A percentile compares a stretch with the other conserved stretches of the same genome.
Evolutionary conservation across 2,888 invertebrate genomes (phyloP).

Genomic region (Gastrophysa polygoni): DNA sequence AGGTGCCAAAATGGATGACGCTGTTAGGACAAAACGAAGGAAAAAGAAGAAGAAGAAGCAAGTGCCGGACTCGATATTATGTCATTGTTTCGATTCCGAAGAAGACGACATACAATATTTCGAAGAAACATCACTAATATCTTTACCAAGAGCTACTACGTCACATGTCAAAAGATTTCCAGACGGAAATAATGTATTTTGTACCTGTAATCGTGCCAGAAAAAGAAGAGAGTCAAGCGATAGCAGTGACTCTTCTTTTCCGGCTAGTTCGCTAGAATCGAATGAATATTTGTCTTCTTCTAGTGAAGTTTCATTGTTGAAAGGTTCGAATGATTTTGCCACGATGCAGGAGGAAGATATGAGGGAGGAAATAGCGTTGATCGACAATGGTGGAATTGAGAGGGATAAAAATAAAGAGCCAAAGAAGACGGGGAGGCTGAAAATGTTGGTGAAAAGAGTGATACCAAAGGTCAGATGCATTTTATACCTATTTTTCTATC

Average conservation of each 20-base stretch:
- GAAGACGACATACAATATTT: slow-evolving; percentile 18
- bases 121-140: slow-evolving; percentile 16
- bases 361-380: slow-evolving; percentile 5
- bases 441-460: slow-evolving; percentile 24
- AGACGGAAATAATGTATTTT: not conserved
- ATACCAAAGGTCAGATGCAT: slow-evolving; percentile 27
- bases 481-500: not conserved
- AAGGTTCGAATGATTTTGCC: not conserved
- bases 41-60: slow-evolving; percentile 18
- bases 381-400: not conserved
- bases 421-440: slow-evolving; percentile 14
- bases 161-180: not conserved
- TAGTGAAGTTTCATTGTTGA: slow-evolving; percentile 1
- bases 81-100: slow-evolving; percentile 12
- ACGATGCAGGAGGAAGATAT: not conserved
- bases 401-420: not conserved
- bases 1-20: slow-evolving; percentile 13
- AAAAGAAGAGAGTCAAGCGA: not conserved
- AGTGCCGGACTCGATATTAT: slow-evolving; percentile 12
- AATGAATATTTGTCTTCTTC: slow-evolving; percentile 3
- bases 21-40: slow-evolving; percentile 6
- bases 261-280: not conserved
- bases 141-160: slow-evolving; percentile 1
- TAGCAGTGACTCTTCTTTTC: not conserved
- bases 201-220: slow-evolving; percentile 2